These are phyloP conservation scores for Clarias batrachus DNA, from an alignment of 2,113 vertebrate species.

Conservation along the genomic window DNA sequence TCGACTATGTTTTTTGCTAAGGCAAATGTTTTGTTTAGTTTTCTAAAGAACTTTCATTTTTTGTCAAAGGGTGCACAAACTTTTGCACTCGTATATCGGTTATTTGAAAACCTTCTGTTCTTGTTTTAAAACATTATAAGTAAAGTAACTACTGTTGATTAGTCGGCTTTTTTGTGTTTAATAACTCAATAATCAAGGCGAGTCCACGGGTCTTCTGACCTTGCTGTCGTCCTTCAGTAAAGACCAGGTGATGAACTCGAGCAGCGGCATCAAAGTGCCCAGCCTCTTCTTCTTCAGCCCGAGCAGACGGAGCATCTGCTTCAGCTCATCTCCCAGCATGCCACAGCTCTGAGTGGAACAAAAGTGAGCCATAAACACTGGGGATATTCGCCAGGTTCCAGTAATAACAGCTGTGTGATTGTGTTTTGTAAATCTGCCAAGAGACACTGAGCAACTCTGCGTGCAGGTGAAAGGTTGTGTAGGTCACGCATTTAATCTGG, in stretches of 20 bases:
- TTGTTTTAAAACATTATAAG: not conserved
- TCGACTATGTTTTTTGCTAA: not conserved
- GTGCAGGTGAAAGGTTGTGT: not conserved
- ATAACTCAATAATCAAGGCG: not conserved
- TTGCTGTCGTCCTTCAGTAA: constrained; percentile 70
- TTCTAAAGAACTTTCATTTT: not conserved
- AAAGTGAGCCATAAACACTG: not conserved
- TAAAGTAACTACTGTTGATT: not conserved
- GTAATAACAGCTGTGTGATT: not conserved
- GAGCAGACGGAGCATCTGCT: constrained; percentile 61
- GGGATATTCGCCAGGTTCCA: not conserved
- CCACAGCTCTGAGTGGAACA: constrained; percentile 64
- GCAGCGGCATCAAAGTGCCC: constrained; percentile 65
- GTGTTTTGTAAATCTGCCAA: not conserved
- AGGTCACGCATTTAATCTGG: not conserved
- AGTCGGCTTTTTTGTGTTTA: not conserved
- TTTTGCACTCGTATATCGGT: not conserved
- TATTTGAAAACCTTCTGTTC: not conserved
- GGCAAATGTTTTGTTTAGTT: not conserved
- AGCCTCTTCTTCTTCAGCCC: constrained; percentile 70
- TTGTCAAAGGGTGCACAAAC: not conserved
- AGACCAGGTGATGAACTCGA: constrained; percentile 80
- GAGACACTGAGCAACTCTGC: not conserved
- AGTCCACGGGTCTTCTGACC: constrained; percentile 56
- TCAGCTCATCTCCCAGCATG: constrained; percentile 65